Percentiles rank a stretch among this genome's conserved stretches.
phyloP scores from a whole-genome alignment of 2,797 vertebrate species.

The Pseudomugil gertrudae region DNA sequence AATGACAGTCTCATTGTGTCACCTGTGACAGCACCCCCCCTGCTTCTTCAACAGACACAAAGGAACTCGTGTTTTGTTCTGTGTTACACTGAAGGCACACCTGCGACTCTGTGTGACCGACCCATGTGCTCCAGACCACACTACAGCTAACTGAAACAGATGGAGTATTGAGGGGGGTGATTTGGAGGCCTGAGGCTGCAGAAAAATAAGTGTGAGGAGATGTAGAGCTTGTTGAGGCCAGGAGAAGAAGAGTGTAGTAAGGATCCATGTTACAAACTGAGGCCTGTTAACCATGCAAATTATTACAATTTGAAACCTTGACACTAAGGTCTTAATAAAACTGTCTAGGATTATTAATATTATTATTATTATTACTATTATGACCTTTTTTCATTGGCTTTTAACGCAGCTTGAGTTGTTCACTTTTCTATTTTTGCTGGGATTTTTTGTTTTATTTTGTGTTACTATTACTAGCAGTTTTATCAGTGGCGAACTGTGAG shows the following conservation, averaged over 20 bases:
- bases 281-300: background rate
- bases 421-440: no score
- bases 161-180: slow-evolving; percentile 65
- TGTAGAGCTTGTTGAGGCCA: slow-evolving; percentile 38
- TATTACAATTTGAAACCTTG: background rate
- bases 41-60: slow-evolving; percentile 24
- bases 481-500: no score
- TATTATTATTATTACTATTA: no score
- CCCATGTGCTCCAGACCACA: slow-evolving; percentile 59
- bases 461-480: no score
- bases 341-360: no score
- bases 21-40: slow-evolving; percentile 36
- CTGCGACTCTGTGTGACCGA: slow-evolving; percentile 52
- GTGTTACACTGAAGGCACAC: slow-evolving; percentile 38
- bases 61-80: slow-evolving; percentile 38
- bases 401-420: no score
- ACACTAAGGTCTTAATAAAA: no score
- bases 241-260: slow-evolving; percentile 17
- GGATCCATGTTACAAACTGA: slow-evolving; percentile 8
- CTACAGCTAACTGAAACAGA: slow-evolving; percentile 81
- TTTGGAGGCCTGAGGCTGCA: slow-evolving; percentile 45
- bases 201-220: slow-evolving; percentile 46
- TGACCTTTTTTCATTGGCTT: no score
- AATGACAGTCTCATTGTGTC: slow-evolving; percentile 17
- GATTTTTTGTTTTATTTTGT: no score